A percentile compares a stretch with the other conserved stretches of the same genome.
These are phyloP conservation scores for Notodromas monacha DNA, from an alignment of 2,888 invertebrate species.

Conservation along the genomic window DNA sequence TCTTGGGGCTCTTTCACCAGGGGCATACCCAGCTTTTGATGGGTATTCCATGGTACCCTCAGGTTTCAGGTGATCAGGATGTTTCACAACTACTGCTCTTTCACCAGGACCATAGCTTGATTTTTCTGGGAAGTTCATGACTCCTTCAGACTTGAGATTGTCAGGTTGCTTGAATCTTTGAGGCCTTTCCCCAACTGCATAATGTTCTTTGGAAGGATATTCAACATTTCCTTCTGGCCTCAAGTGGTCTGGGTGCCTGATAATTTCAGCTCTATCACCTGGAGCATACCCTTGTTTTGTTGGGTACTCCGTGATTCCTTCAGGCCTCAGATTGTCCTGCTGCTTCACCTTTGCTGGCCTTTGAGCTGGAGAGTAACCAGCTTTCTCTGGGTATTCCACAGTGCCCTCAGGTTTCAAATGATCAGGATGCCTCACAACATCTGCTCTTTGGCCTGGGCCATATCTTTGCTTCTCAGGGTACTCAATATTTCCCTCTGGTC, in stretches of 20 bases:
- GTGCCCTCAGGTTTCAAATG: background rate
- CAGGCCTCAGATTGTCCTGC: slow-evolving; percentile 11
- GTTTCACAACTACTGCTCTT: slow-evolving; percentile 14
- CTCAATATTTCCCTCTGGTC: slow-evolving; percentile 13
- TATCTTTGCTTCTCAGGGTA: slow-evolving; percentile 23
- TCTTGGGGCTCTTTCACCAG: slow-evolving; percentile 10
- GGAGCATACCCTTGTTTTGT: no score
- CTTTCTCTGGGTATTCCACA: no score
- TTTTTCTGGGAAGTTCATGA: slow-evolving; percentile 14
- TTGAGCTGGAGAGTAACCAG: slow-evolving; percentile 14
- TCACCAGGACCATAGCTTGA: slow-evolving; percentile 12
- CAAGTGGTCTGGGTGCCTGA: slow-evolving; percentile 16
- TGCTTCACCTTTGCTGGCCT: no score
- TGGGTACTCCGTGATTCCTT: no score
- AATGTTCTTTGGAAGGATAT: slow-evolving; percentile 18
- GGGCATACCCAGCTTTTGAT: background rate
- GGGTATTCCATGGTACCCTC: slow-evolving; percentile 22
- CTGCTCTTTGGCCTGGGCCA: slow-evolving; percentile 13
- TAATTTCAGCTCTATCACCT: no score
- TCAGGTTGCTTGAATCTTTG: slow-evolving; percentile 13
- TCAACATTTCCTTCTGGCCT: slow-evolving; percentile 9
- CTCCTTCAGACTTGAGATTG: slow-evolving; percentile 16
- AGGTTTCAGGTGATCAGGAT: slow-evolving; percentile 13
- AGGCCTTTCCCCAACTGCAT: slow-evolving; percentile 13
- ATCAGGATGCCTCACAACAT: slow-evolving; percentile 9